phyloP scores from a whole-genome alignment of 1,140 invertebrate genomes.

The Gryon sp. region DNA sequence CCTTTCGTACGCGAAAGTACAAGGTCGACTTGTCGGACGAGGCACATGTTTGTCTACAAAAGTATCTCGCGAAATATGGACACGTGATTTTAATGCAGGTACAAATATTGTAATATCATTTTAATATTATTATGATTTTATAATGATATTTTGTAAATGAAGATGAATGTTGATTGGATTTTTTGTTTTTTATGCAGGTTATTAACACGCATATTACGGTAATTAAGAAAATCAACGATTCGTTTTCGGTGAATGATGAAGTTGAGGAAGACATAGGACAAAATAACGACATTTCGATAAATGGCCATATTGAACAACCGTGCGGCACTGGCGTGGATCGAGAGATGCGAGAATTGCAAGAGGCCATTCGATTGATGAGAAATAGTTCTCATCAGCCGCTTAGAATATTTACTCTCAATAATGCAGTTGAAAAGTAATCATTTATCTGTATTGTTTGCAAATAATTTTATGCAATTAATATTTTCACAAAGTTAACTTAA shows the following conservation, averaged over 20 bases:
- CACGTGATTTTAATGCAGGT: constrained; percentile 86
- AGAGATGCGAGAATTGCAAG: constrained; percentile 82
- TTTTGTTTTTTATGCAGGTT: constrained; percentile 67
- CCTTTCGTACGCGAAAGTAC: constrained; percentile 84
- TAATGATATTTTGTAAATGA: background rate
- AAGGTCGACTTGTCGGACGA: constrained; percentile 84
- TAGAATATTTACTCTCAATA: constrained; percentile 82
- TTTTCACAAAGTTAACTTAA: no score
- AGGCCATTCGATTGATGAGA: constrained; percentile 81
- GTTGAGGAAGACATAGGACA: constrained; percentile 63
- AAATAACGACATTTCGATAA: constrained; percentile 72
- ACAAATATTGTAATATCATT: no score
- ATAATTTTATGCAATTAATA: no score
- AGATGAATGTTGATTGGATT: background rate
- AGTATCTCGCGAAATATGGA: constrained; percentile 83
- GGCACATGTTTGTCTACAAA: constrained; percentile 82
- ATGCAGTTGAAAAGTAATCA: constrained; percentile 81
- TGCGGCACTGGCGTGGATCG: constrained; percentile 80
- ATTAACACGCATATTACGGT: constrained; percentile 77
- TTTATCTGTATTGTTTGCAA: no score
- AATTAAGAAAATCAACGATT: constrained; percentile 72
- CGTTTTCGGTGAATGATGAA: constrained; percentile 68
- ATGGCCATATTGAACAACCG: constrained; percentile 81
- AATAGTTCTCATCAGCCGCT: constrained; percentile 81
- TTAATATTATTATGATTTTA: background rate